Evolutionary conservation across 2,797 vertebrate genomes (phyloP), one percentile per base, ranked within the genome.

Genomic region (Cichlasoma orientale): DNA sequence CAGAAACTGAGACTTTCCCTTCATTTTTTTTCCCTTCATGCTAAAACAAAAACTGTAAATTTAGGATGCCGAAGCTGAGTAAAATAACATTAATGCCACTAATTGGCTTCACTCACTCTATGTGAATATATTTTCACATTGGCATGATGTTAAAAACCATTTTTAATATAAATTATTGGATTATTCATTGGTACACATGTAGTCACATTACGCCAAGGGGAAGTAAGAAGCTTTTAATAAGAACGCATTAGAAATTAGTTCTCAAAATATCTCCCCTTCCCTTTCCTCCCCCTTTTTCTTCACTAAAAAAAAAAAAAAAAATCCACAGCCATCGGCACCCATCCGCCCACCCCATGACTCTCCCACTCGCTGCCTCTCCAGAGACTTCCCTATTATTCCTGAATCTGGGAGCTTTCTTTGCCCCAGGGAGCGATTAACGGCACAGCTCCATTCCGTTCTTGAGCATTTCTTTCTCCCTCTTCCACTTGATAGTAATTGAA

Each of bases 401-500:
- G 72, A 86, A 88, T 90, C 77, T 83, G 86, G 86, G 74, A 88
- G 87, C 82, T 75, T 72, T 84, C 83, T 85, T 72, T 38, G 88
- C 86, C 89, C 84, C 69, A 10, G 92, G 92, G 93, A 92, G 86
- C 75, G 87, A 91, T 93, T 94, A 94, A 59, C 88, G 72, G 78
- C 5, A 63, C 47, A 33, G 86, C 81, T 86, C 72, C 31, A 41
- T 14, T 74, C 71, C 58, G 66, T 88, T 91, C 84, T 88, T 85
- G 56, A 81, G 72, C 72, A 13, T 79, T 87, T 81, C 74, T 82
- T 82, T 82, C 83, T 82, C 74, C 61, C 21, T 77, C 82, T 82
- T 75, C 71, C 75, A 66, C 75, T 82, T 86, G 88, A 90, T 36
- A 55, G 56, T 92, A 93, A 93, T 91, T 92, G 90, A 92, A 93